Evolutionary conservation across 1,140 invertebrate species (phyloP).

Genomic region (Phymorhynchus buccinoides): DNA sequence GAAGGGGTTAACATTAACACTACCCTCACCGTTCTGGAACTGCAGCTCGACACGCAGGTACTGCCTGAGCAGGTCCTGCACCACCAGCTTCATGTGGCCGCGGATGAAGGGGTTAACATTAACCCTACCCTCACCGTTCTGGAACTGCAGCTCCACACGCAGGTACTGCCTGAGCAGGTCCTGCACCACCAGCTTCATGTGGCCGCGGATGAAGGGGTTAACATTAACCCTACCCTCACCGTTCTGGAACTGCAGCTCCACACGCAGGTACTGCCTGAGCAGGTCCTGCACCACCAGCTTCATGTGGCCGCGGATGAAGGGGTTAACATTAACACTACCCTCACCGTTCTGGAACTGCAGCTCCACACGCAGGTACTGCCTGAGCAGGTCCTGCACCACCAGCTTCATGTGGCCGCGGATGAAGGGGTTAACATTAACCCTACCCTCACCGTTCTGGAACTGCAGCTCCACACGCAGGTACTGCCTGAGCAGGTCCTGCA

Average conservation of each 20-base stretch:
- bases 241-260: slow-evolving; percentile 97
- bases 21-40: slow-evolving; percentile 92
- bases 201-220: slow-evolving; percentile 92
- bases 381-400: slow-evolving; percentile 94
- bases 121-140: slow-evolving; percentile 86
- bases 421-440: no score
- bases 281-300: slow-evolving; percentile 97
- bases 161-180: slow-evolving; percentile 95
- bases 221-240: no score
- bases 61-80: slow-evolving; percentile 93
- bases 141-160: slow-evolving; percentile 96
- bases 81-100: slow-evolving; percentile 96
- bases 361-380: slow-evolving; percentile 95
- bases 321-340: no score
- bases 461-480: slow-evolving; percentile 96
- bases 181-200: slow-evolving; percentile 97
- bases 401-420: slow-evolving; percentile 97
- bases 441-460: slow-evolving; percentile 92
- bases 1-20: no score
- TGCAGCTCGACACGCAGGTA: slow-evolving; percentile 96
- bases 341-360: slow-evolving; percentile 94
- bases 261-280: slow-evolving; percentile 92
- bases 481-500: slow-evolving; percentile 93
- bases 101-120: no score
- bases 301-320: slow-evolving; percentile 95